Evolutionary conservation across 2,888 invertebrate genomes (phyloP), one percentile per base, ranked within the genome.

Genomic region (Heteromyza rotundicornis): DNA sequence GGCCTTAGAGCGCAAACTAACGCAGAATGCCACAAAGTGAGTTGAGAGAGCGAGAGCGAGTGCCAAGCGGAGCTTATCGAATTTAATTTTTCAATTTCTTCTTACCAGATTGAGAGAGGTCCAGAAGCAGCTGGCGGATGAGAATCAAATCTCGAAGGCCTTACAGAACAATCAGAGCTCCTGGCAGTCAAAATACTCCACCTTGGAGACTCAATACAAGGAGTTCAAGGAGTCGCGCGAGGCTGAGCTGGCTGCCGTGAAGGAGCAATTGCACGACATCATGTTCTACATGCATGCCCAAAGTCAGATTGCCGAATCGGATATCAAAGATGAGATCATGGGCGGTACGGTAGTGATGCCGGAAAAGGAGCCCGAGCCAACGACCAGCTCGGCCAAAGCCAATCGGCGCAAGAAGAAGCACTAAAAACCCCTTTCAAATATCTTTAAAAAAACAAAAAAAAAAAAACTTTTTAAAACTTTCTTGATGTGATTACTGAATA

Each of bases 251-350:
- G 70, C 83, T 0, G 95, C 96, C 19, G 85, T 98, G 27, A 90
- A 91, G 69, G 98, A 98, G 73, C 96, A 99, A 85, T 86, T 99
- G 8, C 87, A 94, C 35, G 99, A 99, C 86, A 87, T 99, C 54
- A 96, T 98, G 96, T 96, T 98, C 85, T 97, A 92, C 81, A 88
- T 99, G 73, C 95, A 97, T 70, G 97, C 96, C 1, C 92, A 93
- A 79, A 78, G 74, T 54, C 78, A 80, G 64, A 81, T 84, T 64
- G 79, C 80, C 22, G 80, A 78, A 50, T 80, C 83, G 0, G 83
- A 84, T 64, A 65, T 79, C 32, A 75, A 79, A 60, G 80, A 80
- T 61, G 80, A 80, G 68, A 69, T 82, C 53, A 78, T 75, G 0
- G 75, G 77, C 2, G 82, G 79, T 36, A 74, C 82, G 1, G 81